Evolutionary conservation across 1,140 invertebrate species (phyloP).

Genomic region (Drosophila ercepeae): DNA sequence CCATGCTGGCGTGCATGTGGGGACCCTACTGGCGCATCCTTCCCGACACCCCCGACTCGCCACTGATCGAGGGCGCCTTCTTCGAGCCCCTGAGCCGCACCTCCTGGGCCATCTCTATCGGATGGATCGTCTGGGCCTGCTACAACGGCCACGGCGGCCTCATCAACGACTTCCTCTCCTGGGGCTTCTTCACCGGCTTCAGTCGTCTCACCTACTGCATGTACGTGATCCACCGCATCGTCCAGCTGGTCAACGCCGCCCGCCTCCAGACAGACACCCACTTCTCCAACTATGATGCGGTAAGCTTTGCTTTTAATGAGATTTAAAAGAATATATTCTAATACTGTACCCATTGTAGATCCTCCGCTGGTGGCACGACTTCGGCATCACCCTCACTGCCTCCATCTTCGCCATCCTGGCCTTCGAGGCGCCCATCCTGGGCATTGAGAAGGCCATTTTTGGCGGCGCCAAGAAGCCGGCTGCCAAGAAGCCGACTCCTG

Average conservation of each 20-base stretch:
- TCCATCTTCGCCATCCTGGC: slow-evolving; percentile 78
- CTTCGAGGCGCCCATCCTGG: slow-evolving; percentile 77
- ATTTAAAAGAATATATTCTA: background rate
- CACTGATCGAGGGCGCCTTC: slow-evolving; percentile 87
- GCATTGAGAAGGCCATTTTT: slow-evolving; percentile 81
- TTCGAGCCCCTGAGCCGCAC: slow-evolving; percentile 88
- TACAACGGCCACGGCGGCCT: slow-evolving; percentile 89
- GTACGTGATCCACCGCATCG: slow-evolving; percentile 87
- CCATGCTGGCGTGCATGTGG: slow-evolving; percentile 84
- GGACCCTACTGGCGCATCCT: slow-evolving; percentile 86
- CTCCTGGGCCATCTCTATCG: slow-evolving; percentile 87
- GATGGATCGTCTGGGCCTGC: slow-evolving; percentile 89
- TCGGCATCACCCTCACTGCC: slow-evolving; percentile 65
- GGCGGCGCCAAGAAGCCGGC: slow-evolving; percentile 51
- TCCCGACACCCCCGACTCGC: slow-evolving; percentile 85
- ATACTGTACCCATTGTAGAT: slow-evolving; percentile 28
- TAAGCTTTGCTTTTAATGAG: slow-evolving; percentile 10
- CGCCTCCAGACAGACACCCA: slow-evolving; percentile 66
- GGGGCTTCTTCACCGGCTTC: slow-evolving; percentile 87
- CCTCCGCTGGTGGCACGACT: slow-evolving; percentile 81
- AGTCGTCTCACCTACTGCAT: slow-evolving; percentile 89
- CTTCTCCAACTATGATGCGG: slow-evolving; percentile 68
- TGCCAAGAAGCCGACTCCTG: slow-evolving; percentile 58
- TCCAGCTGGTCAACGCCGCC: slow-evolving; percentile 73
- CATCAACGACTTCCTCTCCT: slow-evolving; percentile 86